Evolutionary conservation across 2,888 invertebrate genomes (phyloP), one percentile per base, ranked within the genome.

Genomic region (Drosophila nr. fundita): DNA sequence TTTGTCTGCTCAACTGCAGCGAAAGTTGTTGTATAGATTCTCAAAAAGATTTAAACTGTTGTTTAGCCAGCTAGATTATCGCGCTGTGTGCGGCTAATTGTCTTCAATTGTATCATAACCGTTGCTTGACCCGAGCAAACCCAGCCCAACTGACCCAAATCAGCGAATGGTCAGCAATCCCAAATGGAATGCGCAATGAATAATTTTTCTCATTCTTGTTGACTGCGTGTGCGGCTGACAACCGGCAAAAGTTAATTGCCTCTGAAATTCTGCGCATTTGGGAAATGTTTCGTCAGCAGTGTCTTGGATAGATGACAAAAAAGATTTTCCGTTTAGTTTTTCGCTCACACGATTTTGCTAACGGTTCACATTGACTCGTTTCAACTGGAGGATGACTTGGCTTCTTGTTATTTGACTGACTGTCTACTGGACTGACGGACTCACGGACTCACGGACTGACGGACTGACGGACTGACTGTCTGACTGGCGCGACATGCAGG

Each of bases 81-180:
- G 61, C 52, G 15, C 45, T 24, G 45, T 24, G 57, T n/a, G 48
- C 48, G 72, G 71, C 83, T 87, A 87, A 87, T 89, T 87, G 85
- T 78, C 83, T 80, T 82, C 85, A 89, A 87, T 87, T 87, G 85
- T 87, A 82, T 84, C 85, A 87, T 84, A 89, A 83, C 87, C 89
- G 87, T 87, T 87, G 89, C 64, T 54, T 87, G 87, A 89, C 89
- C 57, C 57, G n/a, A 11, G 15, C 40, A 30, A 42, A 42, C 57
- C 89, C 76, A 76, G 68, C 74, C 69, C 71, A 67, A 68, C 63
- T 87, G 83, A 83, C 84, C 84, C 76, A 84, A 87, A 87, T 84
- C 86, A 30, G 52, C 36, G 24, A 58, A 72, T 76, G 83, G 78
- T 68, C 76, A 73, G 67, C 64, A 50, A 66, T 78, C 75, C 79